Evolutionary conservation across 2,888 invertebrate genomes (phyloP).

Genomic region (Quadriops clusia): DNA sequence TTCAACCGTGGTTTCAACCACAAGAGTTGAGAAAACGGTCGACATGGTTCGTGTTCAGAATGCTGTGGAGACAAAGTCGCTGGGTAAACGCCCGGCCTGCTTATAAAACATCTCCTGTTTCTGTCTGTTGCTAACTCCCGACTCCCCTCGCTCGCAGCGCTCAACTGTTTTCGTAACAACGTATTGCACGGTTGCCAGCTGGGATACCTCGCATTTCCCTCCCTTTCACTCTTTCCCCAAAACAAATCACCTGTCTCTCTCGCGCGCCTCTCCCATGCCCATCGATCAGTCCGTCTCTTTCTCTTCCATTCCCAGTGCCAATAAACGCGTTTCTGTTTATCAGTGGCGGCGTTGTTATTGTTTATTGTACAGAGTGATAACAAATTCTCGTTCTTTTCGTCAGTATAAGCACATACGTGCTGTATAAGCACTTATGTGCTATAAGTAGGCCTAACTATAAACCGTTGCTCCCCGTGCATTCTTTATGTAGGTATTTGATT

Average conservation of each 20-base stretch:
- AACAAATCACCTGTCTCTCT: constrained; percentile 6
- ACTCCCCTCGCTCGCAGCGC: constrained; percentile 22
- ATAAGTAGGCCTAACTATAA: too few species aligned
- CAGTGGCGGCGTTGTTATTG: too few species aligned
- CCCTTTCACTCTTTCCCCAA: constrained; percentile 3
- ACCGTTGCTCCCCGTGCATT: too few species aligned
- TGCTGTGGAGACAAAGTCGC: constrained; percentile 12
- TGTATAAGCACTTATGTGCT: too few species aligned
- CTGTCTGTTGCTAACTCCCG: constrained; percentile 42
- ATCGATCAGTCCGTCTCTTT: constrained; percentile 2
- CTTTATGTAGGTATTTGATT: too few species aligned
- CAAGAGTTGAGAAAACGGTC: not conserved
- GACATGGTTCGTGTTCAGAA: constrained; percentile 1
- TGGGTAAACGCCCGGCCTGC: constrained; percentile 20
- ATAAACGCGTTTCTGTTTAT: too few species aligned
- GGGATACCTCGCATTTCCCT: not conserved
- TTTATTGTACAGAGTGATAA: too few species aligned
- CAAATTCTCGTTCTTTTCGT: too few species aligned
- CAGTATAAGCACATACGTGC: too few species aligned
- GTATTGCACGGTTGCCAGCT: not conserved
- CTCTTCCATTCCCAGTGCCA: not conserved
- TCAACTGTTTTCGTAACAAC: constrained; percentile 8
- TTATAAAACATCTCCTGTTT: too few species aligned
- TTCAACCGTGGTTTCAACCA: not conserved
- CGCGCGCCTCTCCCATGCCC: constrained; percentile 7